Evolutionary conservation across 2,888 invertebrate genomes (phyloP).

Genomic region (Rhagium mordax): DNA sequence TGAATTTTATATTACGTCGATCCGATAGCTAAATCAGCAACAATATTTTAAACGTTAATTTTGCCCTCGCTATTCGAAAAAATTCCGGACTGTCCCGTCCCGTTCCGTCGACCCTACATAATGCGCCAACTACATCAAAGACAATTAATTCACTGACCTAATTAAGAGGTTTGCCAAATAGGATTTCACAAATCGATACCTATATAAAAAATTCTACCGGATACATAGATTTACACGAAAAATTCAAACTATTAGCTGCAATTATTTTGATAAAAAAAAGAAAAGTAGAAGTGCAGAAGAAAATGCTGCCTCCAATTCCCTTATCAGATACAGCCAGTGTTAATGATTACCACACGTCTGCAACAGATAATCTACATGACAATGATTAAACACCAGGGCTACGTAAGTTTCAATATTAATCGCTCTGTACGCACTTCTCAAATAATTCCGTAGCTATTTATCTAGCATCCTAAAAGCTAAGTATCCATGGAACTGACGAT

Average conservation of each 20-base stretch:
- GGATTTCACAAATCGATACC: slow-evolving; percentile 32
- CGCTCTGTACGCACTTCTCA: neutral
- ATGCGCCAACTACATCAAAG: neutral
- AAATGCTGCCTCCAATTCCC: neutral
- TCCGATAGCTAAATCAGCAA: neutral
- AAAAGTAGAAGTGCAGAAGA: too few species aligned
- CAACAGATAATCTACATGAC: neutral
- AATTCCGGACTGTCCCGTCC: neutral
- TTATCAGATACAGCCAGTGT: neutral
- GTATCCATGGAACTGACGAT: neutral
- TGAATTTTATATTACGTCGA: neutral
- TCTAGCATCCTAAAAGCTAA: neutral
- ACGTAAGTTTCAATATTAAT: neutral
- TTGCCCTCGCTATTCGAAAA: neutral
- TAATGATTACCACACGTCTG: neutral
- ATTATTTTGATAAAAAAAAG: too few species aligned
- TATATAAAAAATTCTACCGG: neutral
- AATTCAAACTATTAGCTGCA: too few species aligned
- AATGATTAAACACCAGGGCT: neutral
- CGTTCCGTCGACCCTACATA: neutral
- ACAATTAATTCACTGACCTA: slow-evolving; percentile 32
- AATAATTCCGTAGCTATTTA: neutral
- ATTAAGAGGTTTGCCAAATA: slow-evolving; percentile 33
- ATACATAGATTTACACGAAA: too few species aligned
- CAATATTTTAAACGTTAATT: slow-evolving; percentile 14